Percentiles rank a stretch among this genome's conserved stretches.
These are phyloP conservation scores for Dryobota labecula DNA, from an alignment of 2,888 invertebrate genomes.

Conservation along the genomic window DNA sequence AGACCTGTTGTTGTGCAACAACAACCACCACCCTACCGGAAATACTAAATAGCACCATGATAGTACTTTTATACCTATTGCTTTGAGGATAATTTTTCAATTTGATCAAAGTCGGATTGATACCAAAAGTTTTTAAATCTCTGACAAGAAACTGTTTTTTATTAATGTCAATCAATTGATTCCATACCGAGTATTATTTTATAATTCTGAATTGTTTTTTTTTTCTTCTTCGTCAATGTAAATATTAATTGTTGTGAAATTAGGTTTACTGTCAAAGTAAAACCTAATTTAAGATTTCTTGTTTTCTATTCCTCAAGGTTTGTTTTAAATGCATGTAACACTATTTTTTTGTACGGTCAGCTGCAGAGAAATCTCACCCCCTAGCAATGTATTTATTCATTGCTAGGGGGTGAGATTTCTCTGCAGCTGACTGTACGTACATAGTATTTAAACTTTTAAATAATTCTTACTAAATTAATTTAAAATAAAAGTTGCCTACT, in stretches of 20 bases:
- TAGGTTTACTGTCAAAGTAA: background rate
- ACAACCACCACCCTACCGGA: constrained; percentile 63
- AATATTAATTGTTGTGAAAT: constrained; percentile 3
- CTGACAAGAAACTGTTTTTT: background rate
- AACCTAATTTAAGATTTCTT: constrained; percentile 13
- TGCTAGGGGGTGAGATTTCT: too few relatives aligned
- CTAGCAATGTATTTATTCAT: too few relatives aligned
- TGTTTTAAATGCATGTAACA: background rate
- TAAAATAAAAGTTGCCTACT: background rate
- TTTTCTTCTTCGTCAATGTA: background rate
- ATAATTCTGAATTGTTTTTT: background rate
- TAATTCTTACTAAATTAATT: background rate
- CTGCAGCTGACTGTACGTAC: too few relatives aligned
- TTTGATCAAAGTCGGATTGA: background rate
- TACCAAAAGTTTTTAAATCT: background rate
- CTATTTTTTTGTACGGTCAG: too few relatives aligned
- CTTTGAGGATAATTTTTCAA: background rate
- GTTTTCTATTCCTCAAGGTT: background rate
- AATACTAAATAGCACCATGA: constrained; percentile 17
- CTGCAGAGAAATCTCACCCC: too few relatives aligned
- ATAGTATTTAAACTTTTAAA: background rate
- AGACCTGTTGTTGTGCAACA: constrained; percentile 1
- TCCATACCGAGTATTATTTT: background rate
- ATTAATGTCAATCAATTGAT: background rate
- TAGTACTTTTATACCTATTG: background rate